Percentiles rank a stretch among this genome's conserved stretches.
These are phyloP conservation scores for Sebastes taczanowskii DNA, from an alignment of 2,797 vertebrate genomes.

Conservation along the genomic window DNA sequence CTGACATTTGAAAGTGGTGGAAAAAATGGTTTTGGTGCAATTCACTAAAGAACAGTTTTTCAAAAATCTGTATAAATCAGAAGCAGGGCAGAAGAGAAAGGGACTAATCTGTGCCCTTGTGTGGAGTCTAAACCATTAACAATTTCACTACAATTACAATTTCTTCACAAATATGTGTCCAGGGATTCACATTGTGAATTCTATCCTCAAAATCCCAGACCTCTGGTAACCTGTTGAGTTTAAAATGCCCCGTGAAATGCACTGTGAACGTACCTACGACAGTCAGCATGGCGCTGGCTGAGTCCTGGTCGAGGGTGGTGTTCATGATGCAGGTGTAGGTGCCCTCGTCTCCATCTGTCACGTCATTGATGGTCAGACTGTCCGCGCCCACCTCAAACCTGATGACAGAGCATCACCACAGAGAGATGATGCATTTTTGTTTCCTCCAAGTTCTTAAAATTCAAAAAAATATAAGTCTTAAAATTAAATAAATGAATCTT, in stretches of 20 bases:
- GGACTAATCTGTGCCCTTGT: neutral
- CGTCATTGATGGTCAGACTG: constrained; percentile 87
- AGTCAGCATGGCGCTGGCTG: constrained; percentile 92
- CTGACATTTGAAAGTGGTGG: neutral
- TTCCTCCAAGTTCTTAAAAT: no score
- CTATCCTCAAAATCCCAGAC: neutral
- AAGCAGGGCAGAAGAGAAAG: neutral
- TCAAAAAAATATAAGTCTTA: neutral
- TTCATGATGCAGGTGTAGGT: constrained; percentile 94
- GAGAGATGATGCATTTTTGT: neutral
- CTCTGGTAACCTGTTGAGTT: neutral
- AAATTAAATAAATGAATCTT: neutral
- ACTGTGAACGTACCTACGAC: constrained; percentile 88
- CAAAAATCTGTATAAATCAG: neutral
- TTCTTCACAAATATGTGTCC: neutral
- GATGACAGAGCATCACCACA: neutral
- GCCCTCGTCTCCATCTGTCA: constrained; percentile 88
- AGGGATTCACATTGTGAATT: neutral
- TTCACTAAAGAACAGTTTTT: neutral
- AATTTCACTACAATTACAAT: neutral
- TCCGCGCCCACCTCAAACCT: constrained; percentile 89
- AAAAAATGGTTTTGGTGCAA: neutral
- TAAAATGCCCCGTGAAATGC: neutral
- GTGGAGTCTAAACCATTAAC: neutral
- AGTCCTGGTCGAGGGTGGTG: constrained; percentile 93